A percentile compares a stretch with the other conserved stretches of the same genome.
These are phyloP conservation scores for Seira sanloemensis DNA, from an alignment of 2,888 invertebrate species.

Conservation along the genomic window DNA sequence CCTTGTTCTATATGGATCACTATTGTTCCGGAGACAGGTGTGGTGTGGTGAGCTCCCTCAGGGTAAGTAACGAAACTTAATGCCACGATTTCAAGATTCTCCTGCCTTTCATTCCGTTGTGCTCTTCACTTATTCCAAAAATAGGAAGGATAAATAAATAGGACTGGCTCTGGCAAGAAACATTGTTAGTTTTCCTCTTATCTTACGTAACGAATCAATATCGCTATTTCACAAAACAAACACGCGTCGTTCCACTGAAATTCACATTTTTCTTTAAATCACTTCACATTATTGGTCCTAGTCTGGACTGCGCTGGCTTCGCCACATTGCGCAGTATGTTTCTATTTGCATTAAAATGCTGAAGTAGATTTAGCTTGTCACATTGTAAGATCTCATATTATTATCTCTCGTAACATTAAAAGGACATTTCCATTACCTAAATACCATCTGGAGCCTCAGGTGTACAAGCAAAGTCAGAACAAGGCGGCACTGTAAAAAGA, in stretches of 20 bases:
- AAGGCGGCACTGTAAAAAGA: not conserved
- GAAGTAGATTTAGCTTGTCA: slow-evolving; percentile 45
- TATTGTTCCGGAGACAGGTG: slow-evolving; percentile 34
- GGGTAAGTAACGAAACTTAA: slow-evolving; percentile 38
- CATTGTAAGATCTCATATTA: slow-evolving; percentile 35
- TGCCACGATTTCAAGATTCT: slow-evolving; percentile 50
- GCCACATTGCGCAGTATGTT: no score
- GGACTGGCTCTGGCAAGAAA: no score
- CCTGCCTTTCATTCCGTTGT: not conserved
- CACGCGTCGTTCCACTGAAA: not conserved
- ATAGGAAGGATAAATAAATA: not conserved
- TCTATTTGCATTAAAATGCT: not conserved
- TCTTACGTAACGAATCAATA: no score
- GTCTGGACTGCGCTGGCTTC: not conserved
- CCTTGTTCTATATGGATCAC: not conserved
- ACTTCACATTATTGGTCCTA: not conserved
- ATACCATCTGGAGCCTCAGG: not conserved
- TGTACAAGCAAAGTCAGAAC: not conserved
- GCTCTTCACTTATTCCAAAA: not conserved
- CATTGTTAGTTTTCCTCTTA: no score
- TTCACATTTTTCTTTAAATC: not conserved
- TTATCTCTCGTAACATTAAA: slow-evolving; percentile 14
- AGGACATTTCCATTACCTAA: slow-evolving; percentile 27
- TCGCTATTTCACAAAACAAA: not conserved
- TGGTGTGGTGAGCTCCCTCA: slow-evolving; percentile 22